Conservation (phyloP, 2,888 invertebrate species). For the Marronus borbonicus region DNA sequence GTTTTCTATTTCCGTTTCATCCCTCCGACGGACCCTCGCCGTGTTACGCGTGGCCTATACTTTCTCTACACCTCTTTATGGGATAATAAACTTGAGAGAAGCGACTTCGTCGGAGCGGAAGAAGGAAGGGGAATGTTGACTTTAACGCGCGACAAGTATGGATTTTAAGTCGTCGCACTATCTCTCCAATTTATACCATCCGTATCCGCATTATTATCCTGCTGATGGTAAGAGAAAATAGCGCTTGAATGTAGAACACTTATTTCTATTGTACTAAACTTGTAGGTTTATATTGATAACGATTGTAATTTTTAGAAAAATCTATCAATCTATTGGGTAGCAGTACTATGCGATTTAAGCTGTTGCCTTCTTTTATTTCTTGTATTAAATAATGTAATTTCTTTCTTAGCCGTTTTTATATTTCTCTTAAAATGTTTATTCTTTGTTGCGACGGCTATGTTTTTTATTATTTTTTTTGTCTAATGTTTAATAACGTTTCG, state of each 20-base stretch:
- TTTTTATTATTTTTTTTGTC: too few species aligned
- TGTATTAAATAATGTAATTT: too few species aligned
- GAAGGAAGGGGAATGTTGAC: conserved; percentile 33
- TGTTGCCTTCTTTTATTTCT: too few species aligned
- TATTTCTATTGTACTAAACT: not conserved
- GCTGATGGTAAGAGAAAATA: conserved; percentile 55
- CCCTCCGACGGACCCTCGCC: too few species aligned
- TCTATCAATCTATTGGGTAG: too few species aligned
- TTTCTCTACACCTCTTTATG: not conserved
- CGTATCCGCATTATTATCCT: conserved; percentile 59
- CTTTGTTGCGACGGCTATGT: too few species aligned
- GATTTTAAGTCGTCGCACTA: conserved; percentile 62
- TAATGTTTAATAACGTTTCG: too few species aligned
- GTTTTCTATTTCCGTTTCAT: not conserved
- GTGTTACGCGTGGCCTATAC: not conserved
- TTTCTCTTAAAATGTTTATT: too few species aligned
- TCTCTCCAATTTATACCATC: conserved; percentile 59
- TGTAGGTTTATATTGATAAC: too few species aligned
- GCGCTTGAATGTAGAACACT: not conserved
- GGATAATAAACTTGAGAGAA: conserved; percentile 19
- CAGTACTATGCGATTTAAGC: too few species aligned
- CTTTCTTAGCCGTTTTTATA: too few species aligned
- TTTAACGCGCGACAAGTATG: conserved; percentile 55
- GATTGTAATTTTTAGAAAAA: too few species aligned
- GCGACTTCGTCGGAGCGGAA: conserved; percentile 3